These are phyloP conservation scores for Pogonocherus hispidulus DNA, from an alignment of 2,888 invertebrate species.

Conservation along the genomic window DNA sequence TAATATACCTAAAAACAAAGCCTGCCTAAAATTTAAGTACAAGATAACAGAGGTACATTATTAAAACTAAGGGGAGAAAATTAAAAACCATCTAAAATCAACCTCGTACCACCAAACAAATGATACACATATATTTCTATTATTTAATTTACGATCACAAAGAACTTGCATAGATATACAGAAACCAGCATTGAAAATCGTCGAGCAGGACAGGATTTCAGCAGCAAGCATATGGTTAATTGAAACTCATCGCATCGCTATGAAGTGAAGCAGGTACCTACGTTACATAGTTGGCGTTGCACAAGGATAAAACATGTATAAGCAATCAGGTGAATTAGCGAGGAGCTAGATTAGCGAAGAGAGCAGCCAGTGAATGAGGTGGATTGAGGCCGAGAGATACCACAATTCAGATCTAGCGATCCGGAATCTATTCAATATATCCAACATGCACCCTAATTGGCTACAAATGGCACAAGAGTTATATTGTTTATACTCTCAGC, in stretches of 20 bases:
- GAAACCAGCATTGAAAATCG: conserved; percentile 45
- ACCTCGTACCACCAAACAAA: no score
- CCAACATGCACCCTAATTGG: conserved; percentile 47
- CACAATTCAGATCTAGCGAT: conserved; percentile 64
- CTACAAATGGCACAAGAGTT: conserved; percentile 43
- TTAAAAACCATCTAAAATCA: no score
- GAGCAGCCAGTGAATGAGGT: conserved; percentile 60
- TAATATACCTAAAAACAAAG: no score
- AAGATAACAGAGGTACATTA: no score
- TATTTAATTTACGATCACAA: conserved; percentile 16
- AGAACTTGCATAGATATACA: conserved; percentile 17
- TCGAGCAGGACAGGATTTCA: conserved; percentile 60
- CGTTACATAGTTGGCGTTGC: conserved; percentile 60
- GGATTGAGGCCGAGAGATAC: conserved; percentile 51
- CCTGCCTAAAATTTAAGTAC: no score
- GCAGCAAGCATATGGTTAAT: conserved; percentile 66
- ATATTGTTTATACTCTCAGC: conserved; percentile 38
- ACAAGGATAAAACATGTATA: conserved; percentile 66
- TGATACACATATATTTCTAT: not conserved
- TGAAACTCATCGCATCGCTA: conserved; percentile 64
- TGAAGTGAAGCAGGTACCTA: conserved; percentile 61
- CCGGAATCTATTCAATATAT: conserved; percentile 52
- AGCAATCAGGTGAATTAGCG: conserved; percentile 66
- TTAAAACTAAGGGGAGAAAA: no score
- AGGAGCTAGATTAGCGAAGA: conserved; percentile 63